Conservation (phyloP, 2,113 vertebrate genomes). For the Eurystomus gularis region DNA sequence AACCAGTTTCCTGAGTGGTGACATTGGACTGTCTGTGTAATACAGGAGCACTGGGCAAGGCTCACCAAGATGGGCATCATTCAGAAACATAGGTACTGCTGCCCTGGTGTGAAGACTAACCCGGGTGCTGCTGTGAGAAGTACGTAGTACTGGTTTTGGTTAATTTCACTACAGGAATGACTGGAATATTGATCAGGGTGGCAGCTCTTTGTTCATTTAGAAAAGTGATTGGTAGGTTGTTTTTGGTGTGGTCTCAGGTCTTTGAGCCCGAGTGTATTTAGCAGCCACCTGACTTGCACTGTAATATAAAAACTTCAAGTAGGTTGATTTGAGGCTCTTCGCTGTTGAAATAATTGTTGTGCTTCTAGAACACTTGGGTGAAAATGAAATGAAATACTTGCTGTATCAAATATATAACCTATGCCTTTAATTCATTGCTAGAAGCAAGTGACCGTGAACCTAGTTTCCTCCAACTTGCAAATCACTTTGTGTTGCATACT, state of each 20-base stretch:
- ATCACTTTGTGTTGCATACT: not conserved
- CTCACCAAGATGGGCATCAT: not conserved
- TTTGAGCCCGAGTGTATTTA: not conserved
- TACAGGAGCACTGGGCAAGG: not conserved
- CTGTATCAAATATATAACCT: not conserved
- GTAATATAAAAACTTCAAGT: not conserved
- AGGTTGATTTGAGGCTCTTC: not conserved
- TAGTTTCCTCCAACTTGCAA: not conserved
- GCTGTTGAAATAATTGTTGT: not conserved
- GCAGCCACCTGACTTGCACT: not conserved
- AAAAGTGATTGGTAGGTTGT: not conserved
- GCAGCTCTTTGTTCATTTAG: not conserved
- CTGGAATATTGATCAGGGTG: not conserved
- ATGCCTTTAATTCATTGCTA: not conserved
- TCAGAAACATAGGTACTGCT: not conserved
- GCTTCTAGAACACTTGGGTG: not conserved
- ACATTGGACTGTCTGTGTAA: not conserved
- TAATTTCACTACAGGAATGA: not conserved
- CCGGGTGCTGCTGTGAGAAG: not conserved
- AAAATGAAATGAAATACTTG: not conserved
- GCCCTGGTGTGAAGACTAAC: not conserved
- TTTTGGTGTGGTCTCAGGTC: not conserved
- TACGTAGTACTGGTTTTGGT: not conserved
- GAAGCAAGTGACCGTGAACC: not conserved
- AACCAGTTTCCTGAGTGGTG: not conserved